Evolutionary conservation across 2,888 invertebrate species (phyloP), one percentile per base, ranked within the genome.

Genomic region (Lepidocyrtoides sp.): DNA sequence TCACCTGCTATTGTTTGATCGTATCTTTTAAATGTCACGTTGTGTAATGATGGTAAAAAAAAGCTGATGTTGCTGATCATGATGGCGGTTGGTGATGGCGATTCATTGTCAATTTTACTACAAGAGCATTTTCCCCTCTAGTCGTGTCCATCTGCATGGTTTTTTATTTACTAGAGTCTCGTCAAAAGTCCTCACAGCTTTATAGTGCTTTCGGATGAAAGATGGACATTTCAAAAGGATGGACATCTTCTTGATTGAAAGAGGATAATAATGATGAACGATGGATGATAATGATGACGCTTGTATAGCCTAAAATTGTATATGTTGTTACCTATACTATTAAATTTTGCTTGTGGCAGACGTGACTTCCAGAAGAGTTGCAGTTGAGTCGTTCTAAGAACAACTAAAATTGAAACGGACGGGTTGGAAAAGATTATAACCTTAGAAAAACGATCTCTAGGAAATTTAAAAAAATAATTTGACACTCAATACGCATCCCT

Each of bases 11-110:
- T 26, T 63, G 83, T 83, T 66, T 60, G 41, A 36, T 82, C 41
- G 26, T 48, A 32, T 44, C 26, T 44, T 48, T 60, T 83, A 41
- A 82, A 83, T 60, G 83, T 41, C 60, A 60, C 26, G 63, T 20
- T 32, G 41, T 57, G 41, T 57, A 79, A 32, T 79, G 26, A 54
- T 54, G 57, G 57, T 79, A 23, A 29, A 17, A 69, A 69, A 5
- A 36, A 4, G 36, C 3, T 36, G 36, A 7, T 36, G 36, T 7
- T 2, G 36, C 36, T 36, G 36, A 7, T 36, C 12, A 36, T 5
- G 12, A 69, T 63, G 32, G 32, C 41, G 69, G 32, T n/a, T 69
- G 44, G 41, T 44, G 20, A 36, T 36, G 36, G 69, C 7, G 69
- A 41, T 36, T 41, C 69, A 17, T 29, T 36, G 14, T 69, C 69